Percentiles rank a stretch among this genome's conserved stretches.
Evolutionary conservation across 2,797 vertebrate genomes (phyloP).

Genomic region (Apodemus agrarius): DNA sequence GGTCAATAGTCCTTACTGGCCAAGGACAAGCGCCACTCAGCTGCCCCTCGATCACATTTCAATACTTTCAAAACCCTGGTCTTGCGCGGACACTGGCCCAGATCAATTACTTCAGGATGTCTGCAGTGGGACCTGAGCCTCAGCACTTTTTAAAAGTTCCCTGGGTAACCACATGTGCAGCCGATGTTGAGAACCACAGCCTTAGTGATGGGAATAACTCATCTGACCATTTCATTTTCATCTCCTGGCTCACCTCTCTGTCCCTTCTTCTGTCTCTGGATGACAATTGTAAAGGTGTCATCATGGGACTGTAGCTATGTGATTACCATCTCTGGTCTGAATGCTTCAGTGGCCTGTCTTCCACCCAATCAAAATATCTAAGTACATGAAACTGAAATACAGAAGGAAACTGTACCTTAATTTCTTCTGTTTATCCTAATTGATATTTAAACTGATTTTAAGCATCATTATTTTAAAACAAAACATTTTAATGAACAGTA

Average conservation of each 20-base stretch:
- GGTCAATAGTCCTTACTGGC: background rate
- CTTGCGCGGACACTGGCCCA: background rate
- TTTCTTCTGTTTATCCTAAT: background rate
- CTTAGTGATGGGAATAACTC: background rate
- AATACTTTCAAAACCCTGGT: background rate
- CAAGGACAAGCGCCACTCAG: background rate
- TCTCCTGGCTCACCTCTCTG: background rate
- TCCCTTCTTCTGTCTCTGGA: background rate
- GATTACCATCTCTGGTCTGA: background rate
- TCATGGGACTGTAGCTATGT: background rate
- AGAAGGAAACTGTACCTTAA: background rate
- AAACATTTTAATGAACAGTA: slow-evolving; percentile 62
- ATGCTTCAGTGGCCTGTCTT: background rate
- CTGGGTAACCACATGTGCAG: background rate
- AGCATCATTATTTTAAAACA: background rate
- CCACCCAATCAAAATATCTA: background rate
- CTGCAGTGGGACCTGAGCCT: too few relatives aligned
- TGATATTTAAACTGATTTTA: slow-evolving; percentile 12
- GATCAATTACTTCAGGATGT: background rate
- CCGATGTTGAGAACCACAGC: background rate
- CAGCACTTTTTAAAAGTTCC: background rate
- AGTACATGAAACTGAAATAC: background rate
- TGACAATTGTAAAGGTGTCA: background rate
- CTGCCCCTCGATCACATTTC: background rate
- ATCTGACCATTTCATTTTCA: background rate